Base-by-base conservation (phyloP, 2,888 invertebrate species). In the Leptarthrus brevirostris region DNA sequence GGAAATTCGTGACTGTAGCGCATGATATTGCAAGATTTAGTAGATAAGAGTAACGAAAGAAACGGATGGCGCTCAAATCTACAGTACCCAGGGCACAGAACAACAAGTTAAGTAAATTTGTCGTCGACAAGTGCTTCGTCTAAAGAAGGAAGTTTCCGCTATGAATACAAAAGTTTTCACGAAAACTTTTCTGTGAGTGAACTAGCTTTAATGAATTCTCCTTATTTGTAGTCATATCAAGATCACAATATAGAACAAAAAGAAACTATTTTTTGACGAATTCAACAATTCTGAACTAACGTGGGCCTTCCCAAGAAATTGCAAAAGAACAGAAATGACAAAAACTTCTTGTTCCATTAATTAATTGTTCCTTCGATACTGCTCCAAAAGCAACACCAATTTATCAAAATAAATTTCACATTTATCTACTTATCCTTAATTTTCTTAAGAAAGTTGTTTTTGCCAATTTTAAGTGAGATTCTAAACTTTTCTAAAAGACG, bases 71-170 rank as follows among this genome's bases (percentile, higher is more conserved):
- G 69, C 69, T 69, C 52, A 69, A 52, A 69, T 69, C 69, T 69
- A 69, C 69, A 52, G 34, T 52, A 69, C 69, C 69, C 69, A 30
- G 52, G 69, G 69, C 69, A 69, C 49, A 69, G 69, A 52, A 69
- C 69, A 69, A 69, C 69, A 69, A 69, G 69, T 69, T 69, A 69
- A 69, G 69, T 69, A 69, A 69, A 69, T 69, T 69, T 69, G 69
- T 69, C 69, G 69, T 69, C 69, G 52, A 52, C 69, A 69, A 69
- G 69, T 52, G 49, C 69, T 52, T 69, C 18, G 52, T 14, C 26
- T 30, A 44, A 52, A 20, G 52, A 52, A 30, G 69, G 30, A 69
- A 69, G 52, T 69, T 69, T 69, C 47, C 52, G 44, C 69, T 52
- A 69, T 69, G 69, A 69, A 69, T 69, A 69, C 69, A 24, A 69